Conservation (phyloP, 1,140 invertebrate species). For the Bathynomus jamesi region DNA sequence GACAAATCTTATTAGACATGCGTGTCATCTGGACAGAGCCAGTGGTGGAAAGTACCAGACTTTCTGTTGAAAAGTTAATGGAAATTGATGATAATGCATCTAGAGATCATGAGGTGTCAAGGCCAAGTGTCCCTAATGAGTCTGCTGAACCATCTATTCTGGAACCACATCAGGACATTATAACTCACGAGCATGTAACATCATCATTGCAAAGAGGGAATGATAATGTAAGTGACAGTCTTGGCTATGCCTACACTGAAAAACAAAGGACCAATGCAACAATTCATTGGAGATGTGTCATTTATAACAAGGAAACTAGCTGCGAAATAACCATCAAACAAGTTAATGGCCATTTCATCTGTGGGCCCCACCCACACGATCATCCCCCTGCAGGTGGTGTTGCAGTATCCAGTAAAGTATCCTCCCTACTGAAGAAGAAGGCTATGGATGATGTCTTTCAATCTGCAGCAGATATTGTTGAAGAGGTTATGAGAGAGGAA, state of each 20-base stretch:
- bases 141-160: too few relatives aligned
- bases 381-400: constrained; percentile 9
- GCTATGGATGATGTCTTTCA: constrained; percentile 8
- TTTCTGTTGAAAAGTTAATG: too few relatives aligned
- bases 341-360: not conserved
- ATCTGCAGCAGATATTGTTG: constrained; percentile 10
- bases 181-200: constrained; percentile 8
- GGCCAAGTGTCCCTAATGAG: too few relatives aligned
- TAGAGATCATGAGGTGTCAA: too few relatives aligned
- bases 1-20: too few relatives aligned
- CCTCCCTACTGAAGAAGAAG: constrained; percentile 7
- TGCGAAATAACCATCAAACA: constrained; percentile 4
- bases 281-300: constrained; percentile 11
- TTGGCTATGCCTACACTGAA: constrained; percentile 10
- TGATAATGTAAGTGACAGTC: constrained; percentile 9
- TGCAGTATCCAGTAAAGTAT: constrained; percentile 8
- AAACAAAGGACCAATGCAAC: constrained; percentile 7
- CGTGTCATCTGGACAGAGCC: too few relatives aligned
- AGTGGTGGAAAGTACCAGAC: too few relatives aligned
- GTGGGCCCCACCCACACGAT: constrained; percentile 5
- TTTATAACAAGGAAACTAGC: constrained; percentile 1
- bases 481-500: constrained; percentile 7
- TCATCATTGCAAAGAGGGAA: constrained; percentile 9
- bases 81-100: too few relatives aligned
- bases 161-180: not conserved